Base-by-base conservation (phyloP, 1,140 invertebrate species). In the Bradysia coprophila region DNA sequence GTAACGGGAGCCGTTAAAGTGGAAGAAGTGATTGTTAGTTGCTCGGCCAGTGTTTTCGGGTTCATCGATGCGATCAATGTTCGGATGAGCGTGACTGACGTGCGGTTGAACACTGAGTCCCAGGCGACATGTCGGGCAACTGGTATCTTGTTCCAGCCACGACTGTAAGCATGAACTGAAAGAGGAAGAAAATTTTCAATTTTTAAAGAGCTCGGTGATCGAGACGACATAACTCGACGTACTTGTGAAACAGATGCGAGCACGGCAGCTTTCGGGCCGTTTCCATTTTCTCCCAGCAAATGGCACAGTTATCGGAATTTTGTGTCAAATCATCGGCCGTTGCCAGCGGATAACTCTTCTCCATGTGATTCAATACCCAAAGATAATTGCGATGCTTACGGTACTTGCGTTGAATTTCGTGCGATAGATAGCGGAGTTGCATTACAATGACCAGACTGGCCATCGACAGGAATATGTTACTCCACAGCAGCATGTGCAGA, bases 211-310 rank as follows among this genome's bases (percentile, higher is more conserved):
- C n/a, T n/a, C n/a, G n/a, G n/a, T n/a, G n/a, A n/a, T n/a, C n/a
- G n/a, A n/a, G n/a, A n/a, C n/a, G n/a, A n/a, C n/a, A n/a, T n/a
- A n/a, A n/a, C n/a, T n/a, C n/a, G n/a, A n/a, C 36, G 3, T 60
- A 82, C 74, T 87, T 86, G 56, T 93, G 87, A 65, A 92, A 93
- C 2, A 89, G 63, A 67, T 93, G 88, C 13, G 72, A 67, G 63
- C 88, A 93, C 1, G 87, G 86, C 46, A 93, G 67, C 57, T 86
- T 87, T 42, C 87, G 65, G 3, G 86, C 85, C 21, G 72, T 68
- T 50, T 86, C 79, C 81, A 90, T 87, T 56, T 76, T 78, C 54
- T 92, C 87, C 89, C 89, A 93, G 58, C 89, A 93, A 55, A 93
- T 89, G 43, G 87, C 86, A 64, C 88, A 92, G 57, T 87, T 84